Evolutionary conservation across 2,888 invertebrate species (phyloP).

Genomic region (Andrena bicolor): DNA sequence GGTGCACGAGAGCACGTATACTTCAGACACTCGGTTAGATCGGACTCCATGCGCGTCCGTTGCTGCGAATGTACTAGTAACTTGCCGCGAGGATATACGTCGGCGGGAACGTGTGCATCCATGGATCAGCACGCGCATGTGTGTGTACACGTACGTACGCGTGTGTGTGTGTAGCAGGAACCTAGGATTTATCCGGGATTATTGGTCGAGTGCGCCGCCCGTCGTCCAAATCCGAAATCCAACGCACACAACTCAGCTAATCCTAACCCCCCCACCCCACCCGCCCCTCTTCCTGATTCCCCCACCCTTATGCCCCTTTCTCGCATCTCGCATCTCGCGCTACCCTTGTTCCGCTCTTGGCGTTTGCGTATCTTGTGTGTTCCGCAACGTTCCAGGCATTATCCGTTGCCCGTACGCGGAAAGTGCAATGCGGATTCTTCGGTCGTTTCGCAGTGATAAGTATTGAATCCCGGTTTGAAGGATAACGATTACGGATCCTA

Average conservation of each 20-base stretch:
- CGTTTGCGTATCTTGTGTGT: slow-evolving; percentile 63
- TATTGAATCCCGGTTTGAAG: neutral
- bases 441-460: slow-evolving; percentile 1
- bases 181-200: slow-evolving; percentile 83
- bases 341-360: slow-evolving; percentile 62
- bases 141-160: slow-evolving; percentile 52
- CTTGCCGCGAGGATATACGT: slow-evolving; percentile 26
- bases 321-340: slow-evolving; percentile 47
- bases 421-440: slow-evolving; percentile 36
- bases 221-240: slow-evolving; percentile 83
- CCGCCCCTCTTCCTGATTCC: slow-evolving; percentile 29
- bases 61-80: slow-evolving; percentile 31
- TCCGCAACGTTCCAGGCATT: slow-evolving; percentile 65
- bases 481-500: no score
- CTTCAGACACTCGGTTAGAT: slow-evolving; percentile 69
- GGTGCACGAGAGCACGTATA: slow-evolving; percentile 12
- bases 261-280: slow-evolving; percentile 73
- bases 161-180: slow-evolving; percentile 44
- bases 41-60: slow-evolving; percentile 62
- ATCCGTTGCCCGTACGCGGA: slow-evolving; percentile 70
- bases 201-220: slow-evolving; percentile 79
- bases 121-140: slow-evolving; percentile 22
- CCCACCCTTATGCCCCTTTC: slow-evolving; percentile 27
- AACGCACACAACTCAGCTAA: slow-evolving; percentile 83
- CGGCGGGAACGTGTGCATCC: slow-evolving; percentile 1